Evolutionary conservation across 1,140 invertebrate species (phyloP).

Genomic region (Drosophila tropicalis): DNA sequence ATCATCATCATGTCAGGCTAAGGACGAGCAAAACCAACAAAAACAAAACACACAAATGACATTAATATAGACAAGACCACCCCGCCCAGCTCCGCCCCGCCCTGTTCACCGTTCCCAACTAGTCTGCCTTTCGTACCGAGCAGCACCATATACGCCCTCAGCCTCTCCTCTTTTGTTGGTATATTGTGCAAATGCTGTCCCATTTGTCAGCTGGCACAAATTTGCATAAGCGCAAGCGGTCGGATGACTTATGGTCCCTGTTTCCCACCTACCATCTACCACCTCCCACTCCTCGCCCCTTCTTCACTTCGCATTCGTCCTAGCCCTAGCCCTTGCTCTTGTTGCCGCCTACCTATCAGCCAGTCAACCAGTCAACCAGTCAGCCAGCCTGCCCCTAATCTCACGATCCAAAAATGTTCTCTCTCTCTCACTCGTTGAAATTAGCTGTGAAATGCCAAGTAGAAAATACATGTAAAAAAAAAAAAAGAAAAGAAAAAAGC

Average conservation of each 20-base stretch:
- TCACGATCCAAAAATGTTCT: conserved; percentile 71
- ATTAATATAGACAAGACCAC: conserved; percentile 74
- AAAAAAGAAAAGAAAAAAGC: not conserved
- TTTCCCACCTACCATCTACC: conserved; percentile 33
- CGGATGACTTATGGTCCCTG: conserved; percentile 73
- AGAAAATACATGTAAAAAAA: not conserved
- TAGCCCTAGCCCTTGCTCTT: not conserved
- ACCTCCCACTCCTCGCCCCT: not conserved
- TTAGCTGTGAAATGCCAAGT: conserved; percentile 73
- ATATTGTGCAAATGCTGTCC: conserved; percentile 80
- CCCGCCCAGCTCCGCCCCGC: conserved; percentile 27
- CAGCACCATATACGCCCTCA: not conserved
- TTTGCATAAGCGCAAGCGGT: conserved; percentile 79
- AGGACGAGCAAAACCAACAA: conserved; percentile 38
- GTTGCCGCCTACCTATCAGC: conserved; percentile 19
- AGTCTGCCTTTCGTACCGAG: too few relatives aligned
- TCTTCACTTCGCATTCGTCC: not conserved
- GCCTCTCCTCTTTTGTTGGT: conserved; percentile 35
- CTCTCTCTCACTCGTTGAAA: conserved; percentile 57
- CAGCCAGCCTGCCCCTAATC: conserved; percentile 58
- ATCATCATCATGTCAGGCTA: conserved; percentile 77
- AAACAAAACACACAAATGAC: conserved; percentile 62
- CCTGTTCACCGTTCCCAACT: not conserved
- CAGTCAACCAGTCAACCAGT: conserved; percentile 1
- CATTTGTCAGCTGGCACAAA: conserved; percentile 79